Evolutionary conservation across 1,140 invertebrate genomes (phyloP).

Genomic region (Neodiprion fabricii): DNA sequence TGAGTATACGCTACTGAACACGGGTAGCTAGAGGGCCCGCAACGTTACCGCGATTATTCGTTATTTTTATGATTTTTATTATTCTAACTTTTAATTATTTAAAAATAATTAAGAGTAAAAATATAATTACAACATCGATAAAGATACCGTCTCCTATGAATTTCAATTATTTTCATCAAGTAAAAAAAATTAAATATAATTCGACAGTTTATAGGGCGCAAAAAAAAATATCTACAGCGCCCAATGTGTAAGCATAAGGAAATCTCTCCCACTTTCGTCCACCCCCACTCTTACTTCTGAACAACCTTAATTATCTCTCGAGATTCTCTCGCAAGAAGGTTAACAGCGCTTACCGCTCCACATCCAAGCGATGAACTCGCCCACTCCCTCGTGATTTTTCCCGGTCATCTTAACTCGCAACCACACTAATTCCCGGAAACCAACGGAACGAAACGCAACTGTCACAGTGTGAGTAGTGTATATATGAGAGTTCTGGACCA

Average conservation of each 20-base stretch:
- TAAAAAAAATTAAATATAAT: slow-evolving; percentile 16
- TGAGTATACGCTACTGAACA: slow-evolving; percentile 4
- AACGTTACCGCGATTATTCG: slow-evolving; percentile 12
- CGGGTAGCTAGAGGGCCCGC: neutral
- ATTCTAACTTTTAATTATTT: slow-evolving; percentile 2
- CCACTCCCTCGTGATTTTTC: too few relatives aligned
- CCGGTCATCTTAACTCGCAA: too few relatives aligned
- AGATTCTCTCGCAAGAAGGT: too few relatives aligned
- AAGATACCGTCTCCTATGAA: slow-evolving; percentile 7
- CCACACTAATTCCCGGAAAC: too few relatives aligned
- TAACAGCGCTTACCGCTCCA: too few relatives aligned
- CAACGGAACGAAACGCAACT: too few relatives aligned
- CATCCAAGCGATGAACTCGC: too few relatives aligned
- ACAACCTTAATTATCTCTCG: neutral
- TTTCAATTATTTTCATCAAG: slow-evolving; percentile 15
- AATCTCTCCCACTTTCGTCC: slow-evolving; percentile 15
- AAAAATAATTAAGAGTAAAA: slow-evolving; percentile 15
- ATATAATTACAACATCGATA: slow-evolving; percentile 18
- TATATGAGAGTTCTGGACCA: too few relatives aligned
- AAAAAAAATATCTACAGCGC: slow-evolving; percentile 20
- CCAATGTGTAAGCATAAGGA: slow-evolving; percentile 18
- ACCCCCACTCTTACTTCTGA: slow-evolving; percentile 16
- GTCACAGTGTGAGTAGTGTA: too few relatives aligned
- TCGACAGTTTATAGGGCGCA: slow-evolving; percentile 12
- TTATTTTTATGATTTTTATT: neutral